These are phyloP conservation scores for Crotalus viridis DNA, from an alignment of 2,113 vertebrate genomes.

Conservation along the genomic window DNA sequence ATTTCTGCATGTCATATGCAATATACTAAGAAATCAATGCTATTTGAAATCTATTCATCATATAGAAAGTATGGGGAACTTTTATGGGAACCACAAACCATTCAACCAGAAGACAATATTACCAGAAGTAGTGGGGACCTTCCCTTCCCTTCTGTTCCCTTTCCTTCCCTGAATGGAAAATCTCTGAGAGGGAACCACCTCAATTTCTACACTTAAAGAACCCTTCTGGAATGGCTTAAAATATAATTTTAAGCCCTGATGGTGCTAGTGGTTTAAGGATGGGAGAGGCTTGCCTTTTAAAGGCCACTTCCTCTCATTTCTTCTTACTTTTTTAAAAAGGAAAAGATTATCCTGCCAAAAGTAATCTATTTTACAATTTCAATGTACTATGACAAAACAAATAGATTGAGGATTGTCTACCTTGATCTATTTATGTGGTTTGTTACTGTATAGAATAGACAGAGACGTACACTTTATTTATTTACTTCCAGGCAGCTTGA, in stretches of 20 bases:
- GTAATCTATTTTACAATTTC: neutral
- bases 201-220: neutral
- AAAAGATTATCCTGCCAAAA: neutral
- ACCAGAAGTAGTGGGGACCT: neutral
- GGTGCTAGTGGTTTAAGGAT: neutral
- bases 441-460: neutral
- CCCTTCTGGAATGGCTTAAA: neutral
- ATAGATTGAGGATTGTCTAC: neutral
- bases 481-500: neutral
- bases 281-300: neutral
- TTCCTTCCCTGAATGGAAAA: neutral
- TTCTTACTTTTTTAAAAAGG: neutral
- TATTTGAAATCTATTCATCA: neutral
- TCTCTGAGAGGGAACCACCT: neutral
- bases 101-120: neutral
- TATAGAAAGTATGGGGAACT: neutral
- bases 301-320: neutral
- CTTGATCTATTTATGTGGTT: neutral
- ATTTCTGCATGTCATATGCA: neutral
- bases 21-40: neutral
- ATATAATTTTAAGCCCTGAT: neutral
- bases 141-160: neutral
- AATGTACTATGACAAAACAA: neutral
- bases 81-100: neutral
- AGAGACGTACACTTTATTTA: neutral